Conservation (phyloP, 2,113 vertebrate species). For the Apodemus sylvaticus region DNA sequence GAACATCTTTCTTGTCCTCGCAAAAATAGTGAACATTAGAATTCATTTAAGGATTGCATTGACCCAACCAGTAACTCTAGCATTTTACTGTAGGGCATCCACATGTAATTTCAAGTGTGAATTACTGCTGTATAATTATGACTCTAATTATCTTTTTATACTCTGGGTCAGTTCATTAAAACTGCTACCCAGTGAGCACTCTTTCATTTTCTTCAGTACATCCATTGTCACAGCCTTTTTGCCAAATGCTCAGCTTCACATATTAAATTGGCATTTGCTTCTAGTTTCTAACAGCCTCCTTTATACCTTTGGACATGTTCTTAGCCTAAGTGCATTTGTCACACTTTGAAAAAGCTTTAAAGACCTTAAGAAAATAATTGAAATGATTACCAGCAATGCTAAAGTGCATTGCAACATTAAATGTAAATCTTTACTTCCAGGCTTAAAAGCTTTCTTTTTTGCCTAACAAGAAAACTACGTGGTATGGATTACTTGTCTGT, state of each 20-base stretch:
- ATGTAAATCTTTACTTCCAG: slow-evolving; percentile 67
- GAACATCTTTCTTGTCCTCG: background rate
- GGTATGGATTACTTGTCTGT: background rate
- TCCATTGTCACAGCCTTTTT: background rate
- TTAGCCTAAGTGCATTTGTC: slow-evolving; percentile 58
- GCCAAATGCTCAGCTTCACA: slow-evolving; percentile 42
- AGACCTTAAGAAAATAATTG: slow-evolving; percentile 71
- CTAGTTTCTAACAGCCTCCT: background rate
- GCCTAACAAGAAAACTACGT: slow-evolving; percentile 32
- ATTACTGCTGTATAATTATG: slow-evolving; percentile 72
- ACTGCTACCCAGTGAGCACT: background rate
- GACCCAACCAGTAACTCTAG: slow-evolving; percentile 39
- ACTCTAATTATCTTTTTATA: slow-evolving; percentile 75
- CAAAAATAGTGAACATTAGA: slow-evolving; percentile 18
- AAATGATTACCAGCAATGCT: slow-evolving; percentile 58
- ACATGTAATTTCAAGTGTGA: slow-evolving; percentile 69
- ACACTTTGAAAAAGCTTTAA: slow-evolving; percentile 67
- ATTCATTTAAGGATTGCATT: slow-evolving; percentile 47
- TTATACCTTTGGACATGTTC: slow-evolving; percentile 20
- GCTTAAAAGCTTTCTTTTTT: slow-evolving; percentile 62
- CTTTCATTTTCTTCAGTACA: slow-evolving; percentile 59
- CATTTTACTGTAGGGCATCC: slow-evolving; percentile 58
- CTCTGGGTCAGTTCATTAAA: slow-evolving; percentile 73
- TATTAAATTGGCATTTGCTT: slow-evolving; percentile 51
- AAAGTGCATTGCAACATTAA: slow-evolving; percentile 61